These are phyloP conservation scores for Chaetogeoica ovagalla DNA, from an alignment of 2,888 invertebrate genomes.

Conservation along the genomic window DNA sequence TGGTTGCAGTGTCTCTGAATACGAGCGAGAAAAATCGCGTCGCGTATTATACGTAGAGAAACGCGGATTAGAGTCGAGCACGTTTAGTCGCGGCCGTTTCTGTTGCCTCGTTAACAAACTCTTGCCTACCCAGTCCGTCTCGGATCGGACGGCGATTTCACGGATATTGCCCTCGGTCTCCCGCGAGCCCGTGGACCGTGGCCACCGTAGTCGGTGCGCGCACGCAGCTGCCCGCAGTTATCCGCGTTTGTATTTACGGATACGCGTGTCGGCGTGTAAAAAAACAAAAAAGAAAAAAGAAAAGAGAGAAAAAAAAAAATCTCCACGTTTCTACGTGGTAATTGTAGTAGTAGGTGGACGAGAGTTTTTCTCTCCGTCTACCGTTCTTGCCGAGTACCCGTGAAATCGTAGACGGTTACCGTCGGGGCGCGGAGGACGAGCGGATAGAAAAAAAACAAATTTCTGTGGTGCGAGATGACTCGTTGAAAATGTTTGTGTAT, in stretches of 20 bases:
- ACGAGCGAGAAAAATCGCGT: not conserved
- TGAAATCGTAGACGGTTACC: constrained; percentile 35
- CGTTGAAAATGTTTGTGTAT: constrained; percentile 22
- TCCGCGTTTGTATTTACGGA: no score
- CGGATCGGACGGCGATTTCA: constrained; percentile 42
- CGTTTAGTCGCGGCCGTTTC: constrained; percentile 42
- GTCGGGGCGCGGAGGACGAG: no score
- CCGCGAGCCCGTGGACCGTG: constrained; percentile 27
- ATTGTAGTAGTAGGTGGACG: no score
- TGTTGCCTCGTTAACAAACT: constrained; percentile 49
- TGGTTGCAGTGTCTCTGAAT: not conserved
- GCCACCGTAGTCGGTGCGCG: constrained; percentile 16
- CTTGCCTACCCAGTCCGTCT: not conserved
- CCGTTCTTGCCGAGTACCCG: not conserved
- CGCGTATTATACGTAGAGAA: not conserved
- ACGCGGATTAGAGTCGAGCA: constrained; percentile 31
- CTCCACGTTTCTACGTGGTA: no score
- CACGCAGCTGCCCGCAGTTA: no score
- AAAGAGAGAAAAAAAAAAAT: no score
- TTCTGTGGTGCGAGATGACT: constrained; percentile 23
- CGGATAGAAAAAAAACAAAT: no score
- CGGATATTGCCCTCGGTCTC: constrained; percentile 46
- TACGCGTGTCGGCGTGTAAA: no score
- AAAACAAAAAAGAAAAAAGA: no score
- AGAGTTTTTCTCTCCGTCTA: no score